Base-by-base conservation (phyloP, 2,888 invertebrate species). In the Apotomis capreana region DNA sequence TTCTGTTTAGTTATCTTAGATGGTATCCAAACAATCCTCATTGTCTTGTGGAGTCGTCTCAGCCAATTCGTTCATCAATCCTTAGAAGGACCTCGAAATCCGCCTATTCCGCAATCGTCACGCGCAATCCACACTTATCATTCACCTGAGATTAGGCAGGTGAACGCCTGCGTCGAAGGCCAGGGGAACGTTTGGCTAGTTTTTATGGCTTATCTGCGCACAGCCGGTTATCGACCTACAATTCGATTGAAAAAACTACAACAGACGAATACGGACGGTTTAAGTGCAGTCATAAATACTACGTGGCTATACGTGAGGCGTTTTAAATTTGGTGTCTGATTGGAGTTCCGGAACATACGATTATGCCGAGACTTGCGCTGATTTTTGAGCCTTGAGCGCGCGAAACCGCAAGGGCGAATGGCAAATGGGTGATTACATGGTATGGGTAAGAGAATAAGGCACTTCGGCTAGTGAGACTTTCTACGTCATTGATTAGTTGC, bases 111-210 rank as follows among this genome's bases (percentile, higher is more conserved):
- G 77, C 79, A 77, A 80, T 78, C 83, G 83, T 84, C 83, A 84
- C 83, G 84, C 81, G 80, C 77, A 46, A 74, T n/a, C 65, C 80
- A 78, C 77, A 76, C 80, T 80, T 80, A 74, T 78, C 80, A 83
- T 83, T 80, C 80, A 82, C 83, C 83, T 81, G 58, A 86, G 87
- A 86, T 86, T 82, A 82, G 80, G 81, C 85, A 89, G 91, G 89
- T 92, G 90, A 92, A 91, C 82, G 91, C 83, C 84, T 82, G 83
- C 83, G 86, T 87, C 89, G 90, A 92, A 92, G 90, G 92, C 90
- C 91, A 89, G 77, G 51, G 68, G 71, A 69, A 75, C 83, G 87
- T 85, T 88, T 87, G 88, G 87, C 85, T 83, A 86, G 87, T 88
- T 90, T 91, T 88, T 89, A 85, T 81, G 81, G 80, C 81, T 80